Conservation (phyloP, 2,797 vertebrate species). For the Malacoraja senta region DNA sequence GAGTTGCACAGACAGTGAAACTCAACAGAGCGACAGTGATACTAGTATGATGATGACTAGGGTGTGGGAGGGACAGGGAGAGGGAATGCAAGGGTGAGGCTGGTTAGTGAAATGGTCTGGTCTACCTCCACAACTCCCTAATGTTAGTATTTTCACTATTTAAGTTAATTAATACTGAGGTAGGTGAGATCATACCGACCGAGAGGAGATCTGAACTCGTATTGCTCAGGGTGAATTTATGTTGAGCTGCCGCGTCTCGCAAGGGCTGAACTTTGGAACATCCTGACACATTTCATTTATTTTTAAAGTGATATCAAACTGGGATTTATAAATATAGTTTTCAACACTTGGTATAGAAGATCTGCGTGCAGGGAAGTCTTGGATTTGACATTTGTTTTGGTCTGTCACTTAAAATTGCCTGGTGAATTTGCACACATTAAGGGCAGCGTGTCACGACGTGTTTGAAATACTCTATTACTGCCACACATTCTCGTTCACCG, state of each 20-base stretch:
- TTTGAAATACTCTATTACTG: background rate
- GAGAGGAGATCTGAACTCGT: background rate
- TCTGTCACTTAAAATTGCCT: background rate
- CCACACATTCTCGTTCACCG: background rate
- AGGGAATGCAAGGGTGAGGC: too few relatives aligned
- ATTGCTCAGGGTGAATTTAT: background rate
- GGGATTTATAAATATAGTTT: background rate
- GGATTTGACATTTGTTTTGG: background rate
- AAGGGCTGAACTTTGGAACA: background rate
- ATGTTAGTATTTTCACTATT: background rate
- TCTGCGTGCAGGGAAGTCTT: background rate
- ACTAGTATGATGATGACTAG: too few relatives aligned
- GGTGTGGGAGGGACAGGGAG: too few relatives aligned
- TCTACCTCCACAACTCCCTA: too few relatives aligned
- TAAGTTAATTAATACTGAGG: background rate
- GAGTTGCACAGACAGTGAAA: too few relatives aligned
- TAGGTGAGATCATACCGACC: background rate
- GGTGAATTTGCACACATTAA: background rate
- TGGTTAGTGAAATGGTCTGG: too few relatives aligned
- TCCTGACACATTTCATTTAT: background rate
- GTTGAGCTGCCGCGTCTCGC: background rate
- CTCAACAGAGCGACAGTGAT: too few relatives aligned
- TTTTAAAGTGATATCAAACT: background rate
- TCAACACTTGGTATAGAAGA: background rate
- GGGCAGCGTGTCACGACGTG: background rate